phyloP scores from a whole-genome alignment of 2,888 invertebrate genomes.

The Drosophila melanosoma region DNA sequence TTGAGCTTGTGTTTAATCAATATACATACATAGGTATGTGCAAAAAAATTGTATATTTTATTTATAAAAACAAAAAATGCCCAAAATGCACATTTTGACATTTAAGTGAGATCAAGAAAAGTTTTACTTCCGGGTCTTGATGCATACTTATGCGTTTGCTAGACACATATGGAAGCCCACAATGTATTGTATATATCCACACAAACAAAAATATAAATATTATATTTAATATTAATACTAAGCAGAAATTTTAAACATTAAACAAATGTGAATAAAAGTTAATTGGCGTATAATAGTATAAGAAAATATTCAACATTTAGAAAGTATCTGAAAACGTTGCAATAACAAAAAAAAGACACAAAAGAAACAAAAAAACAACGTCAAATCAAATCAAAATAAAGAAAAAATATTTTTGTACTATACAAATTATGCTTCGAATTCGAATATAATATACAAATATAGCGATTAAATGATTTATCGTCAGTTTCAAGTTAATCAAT shows the following conservation, averaged over 20 bases:
- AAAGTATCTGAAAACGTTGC: constrained; percentile 41
- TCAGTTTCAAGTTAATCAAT: constrained; percentile 41
- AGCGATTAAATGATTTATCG: constrained; percentile 24
- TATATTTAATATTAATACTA: constrained; percentile 6
- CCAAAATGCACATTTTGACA: constrained; percentile 5
- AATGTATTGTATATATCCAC: constrained; percentile 40
- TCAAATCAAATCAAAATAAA: constrained; percentile 18
- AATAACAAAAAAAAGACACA: constrained; percentile 16
- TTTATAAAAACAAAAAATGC: constrained; percentile 6
- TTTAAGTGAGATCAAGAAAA: background rate
- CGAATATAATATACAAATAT: constrained; percentile 19
- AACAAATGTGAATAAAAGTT: constrained; percentile 24
- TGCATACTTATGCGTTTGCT: constrained; percentile 1
- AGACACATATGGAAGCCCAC: constrained; percentile 3
- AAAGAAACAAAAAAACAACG: background rate
- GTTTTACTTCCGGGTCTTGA: background rate
- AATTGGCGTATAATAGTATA: constrained; percentile 13
- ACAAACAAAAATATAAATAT: background rate
- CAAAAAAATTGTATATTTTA: constrained; percentile 8
- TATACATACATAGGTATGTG: constrained; percentile 1
- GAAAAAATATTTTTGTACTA: constrained; percentile 65
- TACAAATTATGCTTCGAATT: constrained; percentile 57
- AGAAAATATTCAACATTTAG: constrained; percentile 24
- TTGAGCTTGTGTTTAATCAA: constrained; percentile 6
- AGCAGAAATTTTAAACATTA: constrained; percentile 7